These are phyloP conservation scores for Rousettus leschenaultii DNA, from an alignment of 2,113 vertebrate species.

Conservation along the genomic window DNA sequence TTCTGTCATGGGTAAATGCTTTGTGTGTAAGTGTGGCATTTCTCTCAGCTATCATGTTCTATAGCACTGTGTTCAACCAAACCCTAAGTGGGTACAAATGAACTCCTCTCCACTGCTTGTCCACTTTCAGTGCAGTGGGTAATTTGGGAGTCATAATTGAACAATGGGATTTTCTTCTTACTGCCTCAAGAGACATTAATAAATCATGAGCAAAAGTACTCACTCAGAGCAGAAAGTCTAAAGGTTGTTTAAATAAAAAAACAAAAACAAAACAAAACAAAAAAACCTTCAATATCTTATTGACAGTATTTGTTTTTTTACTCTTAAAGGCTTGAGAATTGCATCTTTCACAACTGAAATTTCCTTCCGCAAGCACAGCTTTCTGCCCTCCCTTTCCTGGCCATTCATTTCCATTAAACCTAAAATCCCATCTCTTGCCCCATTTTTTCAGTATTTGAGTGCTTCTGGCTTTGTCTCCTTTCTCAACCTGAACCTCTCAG, in stretches of 20 bases:
- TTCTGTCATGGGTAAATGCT: slow-evolving; percentile 36
- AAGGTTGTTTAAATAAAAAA: neutral
- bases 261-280: neutral
- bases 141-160: neutral
- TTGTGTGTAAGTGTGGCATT: slow-evolving; percentile 7
- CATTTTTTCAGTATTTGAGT: neutral
- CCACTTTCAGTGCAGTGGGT: neutral
- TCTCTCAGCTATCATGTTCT: neutral
- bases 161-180: neutral
- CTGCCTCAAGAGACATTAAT: neutral
- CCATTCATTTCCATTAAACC: neutral
- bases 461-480: neutral
- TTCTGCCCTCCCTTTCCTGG: neutral
- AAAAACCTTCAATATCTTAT: neutral
- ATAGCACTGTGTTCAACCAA: neutral
- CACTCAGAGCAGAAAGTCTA: neutral
- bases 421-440: neutral
- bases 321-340: neutral
- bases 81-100: neutral
- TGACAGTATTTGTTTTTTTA: neutral
- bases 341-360: neutral
- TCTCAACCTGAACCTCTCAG: neutral
- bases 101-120: neutral
- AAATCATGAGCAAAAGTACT: neutral
- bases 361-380: neutral